Evolutionary conservation across 2,888 invertebrate species (phyloP).

Genomic region (Aspidiotus rigidus): DNA sequence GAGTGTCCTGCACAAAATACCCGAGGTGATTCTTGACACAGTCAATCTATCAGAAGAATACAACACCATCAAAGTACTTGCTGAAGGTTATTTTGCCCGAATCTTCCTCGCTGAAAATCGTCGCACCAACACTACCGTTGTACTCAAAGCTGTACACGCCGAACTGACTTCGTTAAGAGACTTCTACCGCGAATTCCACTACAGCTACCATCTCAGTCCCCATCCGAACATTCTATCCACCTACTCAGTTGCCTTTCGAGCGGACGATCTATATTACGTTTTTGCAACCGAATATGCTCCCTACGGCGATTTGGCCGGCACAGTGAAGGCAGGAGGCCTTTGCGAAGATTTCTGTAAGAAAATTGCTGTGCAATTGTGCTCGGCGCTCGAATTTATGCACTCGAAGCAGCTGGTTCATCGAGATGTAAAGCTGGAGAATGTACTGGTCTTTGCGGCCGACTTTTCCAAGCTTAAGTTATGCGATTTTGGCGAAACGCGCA

Average conservation of each 20-base stretch:
- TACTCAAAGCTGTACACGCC: slow-evolving; percentile 58
- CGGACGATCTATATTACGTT: slow-evolving; percentile 48
- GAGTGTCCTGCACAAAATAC: slow-evolving; percentile 47
- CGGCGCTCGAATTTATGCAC: slow-evolving; percentile 71
- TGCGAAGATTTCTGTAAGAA: slow-evolving; percentile 54
- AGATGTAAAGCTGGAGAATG: slow-evolving; percentile 63
- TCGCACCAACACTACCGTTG: slow-evolving; percentile 54
- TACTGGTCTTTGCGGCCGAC: slow-evolving; percentile 60
- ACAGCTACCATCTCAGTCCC: slow-evolving; percentile 67
- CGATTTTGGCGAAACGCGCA: slow-evolving; percentile 62
- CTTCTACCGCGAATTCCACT: slow-evolving; percentile 67
- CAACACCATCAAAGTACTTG: slow-evolving; percentile 54
- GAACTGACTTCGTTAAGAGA: slow-evolving; percentile 52
- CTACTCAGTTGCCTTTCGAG: slow-evolving; percentile 61
- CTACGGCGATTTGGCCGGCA: slow-evolving; percentile 58
- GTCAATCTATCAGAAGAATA: slow-evolving; percentile 53
- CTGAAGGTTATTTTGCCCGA: slow-evolving; percentile 61
- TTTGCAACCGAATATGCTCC: slow-evolving; percentile 67
- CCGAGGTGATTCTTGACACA: slow-evolving; percentile 48
- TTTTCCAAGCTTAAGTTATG: slow-evolving; percentile 62
- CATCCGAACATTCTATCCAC: slow-evolving; percentile 66
- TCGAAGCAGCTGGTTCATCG: slow-evolving; percentile 65
- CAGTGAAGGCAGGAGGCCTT: slow-evolving; percentile 54
- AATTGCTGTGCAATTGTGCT: slow-evolving; percentile 58
- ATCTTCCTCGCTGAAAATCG: slow-evolving; percentile 54